A percentile compares a stretch with the other conserved stretches of the same genome.
Conservation (phyloP, 2,113 vertebrate species). For the Mustelus asterias region DNA sequence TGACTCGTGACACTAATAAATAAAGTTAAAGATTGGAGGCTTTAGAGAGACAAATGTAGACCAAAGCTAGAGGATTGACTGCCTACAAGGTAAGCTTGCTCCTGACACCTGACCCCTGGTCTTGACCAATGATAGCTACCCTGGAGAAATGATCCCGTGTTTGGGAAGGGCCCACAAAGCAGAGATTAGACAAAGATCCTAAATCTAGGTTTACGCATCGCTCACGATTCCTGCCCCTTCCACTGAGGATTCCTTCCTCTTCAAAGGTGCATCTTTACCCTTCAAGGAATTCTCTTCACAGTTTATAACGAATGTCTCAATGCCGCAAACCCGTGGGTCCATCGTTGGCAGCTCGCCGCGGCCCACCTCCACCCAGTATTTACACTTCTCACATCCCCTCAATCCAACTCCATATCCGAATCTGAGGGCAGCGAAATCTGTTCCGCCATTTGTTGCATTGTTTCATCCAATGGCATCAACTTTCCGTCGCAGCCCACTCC, state of each 20-base stretch:
- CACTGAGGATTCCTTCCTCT: background rate
- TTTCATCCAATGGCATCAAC: conserved; percentile 49
- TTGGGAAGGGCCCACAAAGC: background rate
- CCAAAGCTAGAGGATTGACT: background rate
- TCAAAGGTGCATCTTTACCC: background rate
- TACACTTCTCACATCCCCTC: background rate
- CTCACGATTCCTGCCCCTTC: background rate
- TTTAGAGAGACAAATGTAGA: no score
- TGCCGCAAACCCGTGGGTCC: background rate
- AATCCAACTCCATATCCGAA: conserved; percentile 43
- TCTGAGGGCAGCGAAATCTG: conserved; percentile 46
- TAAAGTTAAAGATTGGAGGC: no score
- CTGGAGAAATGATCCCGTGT: background rate
- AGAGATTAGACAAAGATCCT: background rate
- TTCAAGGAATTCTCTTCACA: background rate
- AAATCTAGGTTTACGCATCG: background rate
- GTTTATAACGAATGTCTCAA: background rate
- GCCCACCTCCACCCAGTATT: background rate
- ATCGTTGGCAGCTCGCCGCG: background rate
- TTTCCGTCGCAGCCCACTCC: conserved; percentile 49
- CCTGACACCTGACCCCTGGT: background rate
- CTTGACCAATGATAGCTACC: background rate
- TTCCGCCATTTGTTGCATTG: conserved; percentile 47
- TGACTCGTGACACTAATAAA: no score
- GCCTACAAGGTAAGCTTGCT: background rate